Percentiles rank a stretch among this genome's conserved stretches.
phyloP scores from a whole-genome alignment of 1,140 invertebrate genomes.

The Lasioglossum baleicum region DNA sequence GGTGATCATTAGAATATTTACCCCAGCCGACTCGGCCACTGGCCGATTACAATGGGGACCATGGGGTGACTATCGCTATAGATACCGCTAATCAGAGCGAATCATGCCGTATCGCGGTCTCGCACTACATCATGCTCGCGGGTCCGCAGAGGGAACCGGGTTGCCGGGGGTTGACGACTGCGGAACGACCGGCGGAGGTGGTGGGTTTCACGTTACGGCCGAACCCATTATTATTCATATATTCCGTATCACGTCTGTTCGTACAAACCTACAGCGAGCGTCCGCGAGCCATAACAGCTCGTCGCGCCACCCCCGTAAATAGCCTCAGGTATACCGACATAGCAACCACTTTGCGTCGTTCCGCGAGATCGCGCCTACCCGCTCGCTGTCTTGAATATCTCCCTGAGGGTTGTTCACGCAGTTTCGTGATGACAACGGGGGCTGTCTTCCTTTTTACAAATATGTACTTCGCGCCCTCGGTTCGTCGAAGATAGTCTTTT shows the following conservation, averaged over 20 bases:
- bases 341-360: conserved; percentile 57
- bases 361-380: conserved; percentile 22
- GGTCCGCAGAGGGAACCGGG: conserved; percentile 18
- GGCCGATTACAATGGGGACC: conserved; percentile 45
- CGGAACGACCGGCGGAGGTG: conserved; percentile 57
- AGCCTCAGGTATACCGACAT: conserved; percentile 55
- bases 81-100: conserved; percentile 78
- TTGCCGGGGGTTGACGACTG: conserved; percentile 55
- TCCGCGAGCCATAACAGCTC: conserved; percentile 62
- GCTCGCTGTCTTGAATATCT: conserved; percentile 32
- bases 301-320: conserved; percentile 67
- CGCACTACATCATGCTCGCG: conserved; percentile 71
- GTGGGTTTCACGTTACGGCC: conserved; percentile 70
- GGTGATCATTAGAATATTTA: conserved; percentile 41
- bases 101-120: conserved; percentile 73
- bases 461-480: too few relatives aligned
- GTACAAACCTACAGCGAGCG: conserved; percentile 68
- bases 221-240: conserved; percentile 79
- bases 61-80: conserved; percentile 70
- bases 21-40: conserved; percentile 1
- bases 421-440: background rate
- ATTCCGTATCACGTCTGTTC: conserved; percentile 78
- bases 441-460: background rate
- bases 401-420: conserved; percentile 16
- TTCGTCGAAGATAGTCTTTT: background rate